Evolutionary conservation across 2,797 vertebrate genomes (phyloP).

Genomic region (Salmo trutta): DNA sequence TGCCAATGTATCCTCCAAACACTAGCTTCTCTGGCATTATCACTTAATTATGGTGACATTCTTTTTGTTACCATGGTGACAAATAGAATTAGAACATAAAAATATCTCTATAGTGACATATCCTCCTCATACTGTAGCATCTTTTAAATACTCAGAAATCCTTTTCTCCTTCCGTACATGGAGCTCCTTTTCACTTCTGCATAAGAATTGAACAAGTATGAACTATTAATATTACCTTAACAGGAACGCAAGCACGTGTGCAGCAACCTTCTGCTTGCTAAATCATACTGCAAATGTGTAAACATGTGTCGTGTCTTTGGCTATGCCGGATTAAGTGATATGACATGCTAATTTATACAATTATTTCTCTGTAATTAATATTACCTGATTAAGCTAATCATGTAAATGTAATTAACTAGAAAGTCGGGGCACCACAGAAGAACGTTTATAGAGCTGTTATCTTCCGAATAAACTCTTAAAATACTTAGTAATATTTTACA

Average conservation of each 20-base stretch:
- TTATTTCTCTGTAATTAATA: no score
- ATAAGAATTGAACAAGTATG: slow-evolving; percentile 18
- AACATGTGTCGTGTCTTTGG: no score
- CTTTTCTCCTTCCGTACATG: background rate
- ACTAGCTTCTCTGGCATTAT: no score
- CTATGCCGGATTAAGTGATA: no score
- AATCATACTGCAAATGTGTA: slow-evolving; percentile 6
- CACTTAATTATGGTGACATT: background rate
- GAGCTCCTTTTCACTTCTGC: background rate
- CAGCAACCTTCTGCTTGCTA: background rate
- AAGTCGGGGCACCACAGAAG: no score
- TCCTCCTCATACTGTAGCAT: background rate
- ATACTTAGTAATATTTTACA: no score
- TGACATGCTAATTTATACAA: no score
- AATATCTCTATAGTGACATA: background rate
- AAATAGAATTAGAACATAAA: background rate
- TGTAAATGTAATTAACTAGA: no score
- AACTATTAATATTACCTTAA: background rate
- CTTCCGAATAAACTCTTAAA: no score
- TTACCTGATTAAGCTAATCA: no score
- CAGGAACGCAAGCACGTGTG: background rate
- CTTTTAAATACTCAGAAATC: background rate
- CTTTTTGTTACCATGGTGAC: background rate
- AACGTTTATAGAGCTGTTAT: no score
- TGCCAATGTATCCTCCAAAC: no score